Evolutionary conservation across 2,888 invertebrate species (phyloP), one percentile per base, ranked within the genome.

Genomic region (Melipona beecheii): DNA sequence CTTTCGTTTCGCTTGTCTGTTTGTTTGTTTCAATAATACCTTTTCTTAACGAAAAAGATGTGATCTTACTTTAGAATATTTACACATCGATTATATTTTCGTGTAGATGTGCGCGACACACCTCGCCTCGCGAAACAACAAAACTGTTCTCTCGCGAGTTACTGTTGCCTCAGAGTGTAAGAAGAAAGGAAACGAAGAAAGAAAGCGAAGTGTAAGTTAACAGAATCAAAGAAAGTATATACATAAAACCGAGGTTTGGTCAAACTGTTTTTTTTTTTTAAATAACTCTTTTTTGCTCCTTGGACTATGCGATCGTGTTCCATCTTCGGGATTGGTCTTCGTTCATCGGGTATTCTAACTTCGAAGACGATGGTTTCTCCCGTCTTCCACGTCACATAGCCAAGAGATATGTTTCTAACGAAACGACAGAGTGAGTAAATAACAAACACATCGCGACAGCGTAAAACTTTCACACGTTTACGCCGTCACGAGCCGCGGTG

Each of bases 121-220:
- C 11, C 49, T 49, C 49, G 49, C n/a, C n/a, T 24, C 2, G 9
- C 19, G 24, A 66, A n/a, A 49, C 36, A 36, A 36, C 36, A 36
- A 36, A 36, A 36, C 36, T 36, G 36, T 36, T 36, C 36, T 36
- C 9, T 36, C 58, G 31, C 62, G 64, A 65, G 54, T 31, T 36
- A 70, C 68, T 70, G 81, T 77, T 74, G 75, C 66, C 52, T 36
- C 36, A 36, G 9, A 83, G 80, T 85, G 80, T 81, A 74, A 86
- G 78, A 86, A 81, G 80, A 88, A 80, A 83, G 69, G 79, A 84
- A 85, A 85, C 78, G 36, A 75, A 88, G 84, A 85, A 70, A 84
- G 74, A 89, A 78, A 81, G 78, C 75, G 86, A 86, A 86, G 84
- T 84, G 83, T 84, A 85, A 86, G 84, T 79, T 81, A 85, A 89